Base-by-base conservation (phyloP, 2,797 vertebrate species). In the Pantherophis vulpinus region DNA sequence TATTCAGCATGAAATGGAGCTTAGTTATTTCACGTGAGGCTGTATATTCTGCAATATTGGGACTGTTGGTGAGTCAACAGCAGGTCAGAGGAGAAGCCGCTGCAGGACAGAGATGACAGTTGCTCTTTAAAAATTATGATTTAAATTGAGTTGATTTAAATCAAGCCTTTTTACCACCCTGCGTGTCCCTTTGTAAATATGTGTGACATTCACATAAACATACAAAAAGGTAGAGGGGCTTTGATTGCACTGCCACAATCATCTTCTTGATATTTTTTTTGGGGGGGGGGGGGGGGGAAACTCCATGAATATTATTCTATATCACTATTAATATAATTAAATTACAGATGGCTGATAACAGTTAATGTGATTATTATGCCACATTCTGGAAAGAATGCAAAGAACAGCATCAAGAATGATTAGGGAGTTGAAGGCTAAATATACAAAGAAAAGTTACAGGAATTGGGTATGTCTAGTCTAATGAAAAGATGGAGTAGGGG, bases 221-320 rank as follows among this genome's bases (percentile, higher is more conserved):
- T 23, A 42, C 9, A 23, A 79, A 79, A 79, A 42, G 3, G 37
- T 1, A 8, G 7, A 23, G 0, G 37, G 37, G 37, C 20, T 42
- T 42, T 79, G 74, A 79, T 79, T 42, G 20, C 74, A 79, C 37
- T 79, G 74, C 74, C 74, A 79, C 32, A 79, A 42, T 11, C 74
- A 79, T 9, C 37, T 42, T 79, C 70, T 42, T 79, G 74, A 79
- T 42, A 42, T 11, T 74, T 37, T 20, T 3, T n/a, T n/a, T n/a
- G n/a, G n/a, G n/a, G n/a, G n/a, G n/a, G n/a, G 1, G 70, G 3
- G 25, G 25, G 23, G 3, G 9, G 9, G 1, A 3, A 1, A 4
- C 3, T 58, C 5, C 20, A 79, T 42, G 9, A 42, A 42, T 79
- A 79, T 37, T 79, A 79, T 23, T 79, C 18, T 42, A 20, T 79